Percentiles rank a stretch among this genome's conserved stretches.
Conservation (phyloP, 35 echinoderm and acorn worm species). For the Chiridota heheva region DNA sequence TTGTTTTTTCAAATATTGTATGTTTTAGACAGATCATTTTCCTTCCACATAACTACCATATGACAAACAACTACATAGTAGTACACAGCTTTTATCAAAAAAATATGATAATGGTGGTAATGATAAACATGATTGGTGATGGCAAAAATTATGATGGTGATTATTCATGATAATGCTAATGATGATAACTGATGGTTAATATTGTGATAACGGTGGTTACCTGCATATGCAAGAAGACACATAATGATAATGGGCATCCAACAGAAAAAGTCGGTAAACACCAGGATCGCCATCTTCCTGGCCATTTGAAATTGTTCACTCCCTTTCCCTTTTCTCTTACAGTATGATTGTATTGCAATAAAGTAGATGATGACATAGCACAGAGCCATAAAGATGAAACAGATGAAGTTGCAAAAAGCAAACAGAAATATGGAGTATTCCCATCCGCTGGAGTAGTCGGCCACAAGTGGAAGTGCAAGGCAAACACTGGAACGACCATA, state of each 20-base stretch:
- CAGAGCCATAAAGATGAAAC: constrained; percentile 19
- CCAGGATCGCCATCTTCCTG: constrained; percentile 22
- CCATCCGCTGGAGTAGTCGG: neutral
- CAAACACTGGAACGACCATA: neutral
- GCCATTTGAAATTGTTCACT: constrained; percentile 46
- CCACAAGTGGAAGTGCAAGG: neutral
- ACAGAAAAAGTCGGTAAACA: constrained; percentile 47
- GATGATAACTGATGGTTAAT: no score
- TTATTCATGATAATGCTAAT: no score
- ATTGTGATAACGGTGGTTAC: no score
- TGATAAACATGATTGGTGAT: no score
- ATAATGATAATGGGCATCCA: constrained; percentile 67
- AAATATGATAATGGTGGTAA: no score
- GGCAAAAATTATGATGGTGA: no score
- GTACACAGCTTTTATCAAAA: no score
- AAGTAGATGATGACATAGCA: constrained; percentile 17
- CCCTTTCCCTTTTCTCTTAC: neutral
- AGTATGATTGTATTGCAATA: neutral
- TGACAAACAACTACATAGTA: no score
- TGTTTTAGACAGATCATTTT: no score
- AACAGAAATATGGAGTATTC: neutral
- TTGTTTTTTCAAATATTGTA: no score
- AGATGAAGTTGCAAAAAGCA: neutral
- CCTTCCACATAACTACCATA: no score
- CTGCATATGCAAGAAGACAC: constrained; percentile 25